Evolutionary conservation across 2,797 vertebrate species (phyloP).

Genomic region (Chrysocyon brachyurus): DNA sequence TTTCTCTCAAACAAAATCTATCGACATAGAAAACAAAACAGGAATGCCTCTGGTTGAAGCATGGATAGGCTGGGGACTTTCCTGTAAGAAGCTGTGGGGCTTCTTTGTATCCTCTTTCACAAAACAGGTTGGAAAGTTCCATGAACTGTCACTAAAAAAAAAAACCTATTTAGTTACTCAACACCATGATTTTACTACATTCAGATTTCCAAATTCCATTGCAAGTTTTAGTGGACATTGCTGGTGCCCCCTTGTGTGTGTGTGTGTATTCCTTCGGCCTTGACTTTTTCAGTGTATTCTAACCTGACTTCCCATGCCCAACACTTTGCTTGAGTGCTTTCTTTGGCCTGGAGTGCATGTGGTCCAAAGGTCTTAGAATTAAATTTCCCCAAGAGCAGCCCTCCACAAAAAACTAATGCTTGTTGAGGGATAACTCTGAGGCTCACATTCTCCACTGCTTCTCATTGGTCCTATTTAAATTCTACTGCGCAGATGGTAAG

Average conservation of each 20-base stretch:
- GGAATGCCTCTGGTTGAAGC: not conserved
- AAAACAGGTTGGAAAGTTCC: not conserved
- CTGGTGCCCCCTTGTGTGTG: not conserved
- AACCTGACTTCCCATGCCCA: not conserved
- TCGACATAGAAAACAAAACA: not conserved
- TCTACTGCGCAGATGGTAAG: not conserved
- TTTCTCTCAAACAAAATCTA: not conserved
- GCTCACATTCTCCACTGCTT: not conserved
- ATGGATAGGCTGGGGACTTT: not conserved
- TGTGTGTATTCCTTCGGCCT: not conserved
- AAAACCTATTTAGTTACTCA: not conserved
- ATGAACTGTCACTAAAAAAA: conserved; percentile 7
- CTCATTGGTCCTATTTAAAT: not conserved
- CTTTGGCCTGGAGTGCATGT: not conserved
- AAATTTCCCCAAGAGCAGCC: not conserved
- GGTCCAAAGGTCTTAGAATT: not conserved
- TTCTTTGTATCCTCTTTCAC: not conserved
- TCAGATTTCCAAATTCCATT: not conserved
- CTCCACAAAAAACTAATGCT: not conserved
- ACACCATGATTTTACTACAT: not conserved
- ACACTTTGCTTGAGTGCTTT: not conserved
- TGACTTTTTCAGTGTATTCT: not conserved
- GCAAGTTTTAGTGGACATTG: not conserved
- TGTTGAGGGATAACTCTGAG: not conserved
- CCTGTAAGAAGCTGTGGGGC: not conserved